Conservation (phyloP, 2,888 invertebrate species). For the Liposcelis brunnea region DNA sequence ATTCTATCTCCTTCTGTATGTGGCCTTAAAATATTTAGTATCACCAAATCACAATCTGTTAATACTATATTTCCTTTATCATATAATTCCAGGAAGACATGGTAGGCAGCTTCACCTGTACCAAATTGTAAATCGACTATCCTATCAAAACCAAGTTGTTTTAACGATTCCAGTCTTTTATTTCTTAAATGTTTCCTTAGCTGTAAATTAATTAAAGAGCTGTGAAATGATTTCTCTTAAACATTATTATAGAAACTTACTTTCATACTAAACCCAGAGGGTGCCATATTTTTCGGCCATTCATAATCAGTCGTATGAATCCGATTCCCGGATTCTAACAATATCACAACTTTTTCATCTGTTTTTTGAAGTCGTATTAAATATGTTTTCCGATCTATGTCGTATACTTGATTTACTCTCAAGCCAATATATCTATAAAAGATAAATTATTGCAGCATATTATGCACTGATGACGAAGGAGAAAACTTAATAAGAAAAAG, state of each 20-base stretch:
- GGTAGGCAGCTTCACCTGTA: constrained; percentile 79
- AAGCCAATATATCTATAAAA: constrained; percentile 60
- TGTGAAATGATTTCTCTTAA: background rate
- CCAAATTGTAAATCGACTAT: constrained; percentile 94
- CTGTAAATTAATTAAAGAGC: too few species aligned
- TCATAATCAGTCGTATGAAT: constrained; percentile 92
- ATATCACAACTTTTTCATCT: constrained; percentile 71
- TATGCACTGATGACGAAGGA: constrained; percentile 4
- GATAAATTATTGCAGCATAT: constrained; percentile 13
- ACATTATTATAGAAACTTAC: constrained; percentile 26
- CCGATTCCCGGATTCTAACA: constrained; percentile 86
- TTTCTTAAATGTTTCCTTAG: constrained; percentile 92
- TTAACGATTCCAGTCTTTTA: constrained; percentile 72
- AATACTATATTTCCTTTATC: constrained; percentile 91
- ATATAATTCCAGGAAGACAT: constrained; percentile 86
- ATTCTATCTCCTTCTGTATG: constrained; percentile 76
- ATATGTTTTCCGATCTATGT: constrained; percentile 92
- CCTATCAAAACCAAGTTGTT: constrained; percentile 82
- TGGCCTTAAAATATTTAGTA: constrained; percentile 82
- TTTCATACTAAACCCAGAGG: constrained; percentile 97
- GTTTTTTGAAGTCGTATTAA: constrained; percentile 70
- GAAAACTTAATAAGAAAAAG: constrained; percentile 6
- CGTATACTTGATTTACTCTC: constrained; percentile 93
- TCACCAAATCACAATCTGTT: constrained; percentile 77
- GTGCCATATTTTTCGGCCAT: constrained; percentile 94